Percentiles rank a stretch among this genome's conserved stretches.
phyloP scores from a whole-genome alignment of 2,888 invertebrate species.

The Campopleginae sp. region DNA sequence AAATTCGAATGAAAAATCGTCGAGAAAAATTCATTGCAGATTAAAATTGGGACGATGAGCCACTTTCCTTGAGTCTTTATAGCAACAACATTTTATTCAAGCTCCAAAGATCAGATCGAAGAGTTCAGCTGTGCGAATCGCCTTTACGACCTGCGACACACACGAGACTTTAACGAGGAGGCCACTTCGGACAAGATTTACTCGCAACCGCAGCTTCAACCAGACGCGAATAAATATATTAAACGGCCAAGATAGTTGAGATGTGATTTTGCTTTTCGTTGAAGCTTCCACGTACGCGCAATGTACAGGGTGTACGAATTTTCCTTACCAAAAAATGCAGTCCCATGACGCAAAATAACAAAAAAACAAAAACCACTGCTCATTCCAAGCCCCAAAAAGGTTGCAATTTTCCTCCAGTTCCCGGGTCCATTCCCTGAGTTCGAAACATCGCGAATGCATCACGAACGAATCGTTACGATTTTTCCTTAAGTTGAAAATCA shows the following conservation, averaged over 20 bases:
- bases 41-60: neutral
- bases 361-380: neutral
- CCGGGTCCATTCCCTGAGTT: too few relatives aligned
- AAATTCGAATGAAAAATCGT: neutral
- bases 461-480: too few relatives aligned
- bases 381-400: neutral
- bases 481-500: too few relatives aligned
- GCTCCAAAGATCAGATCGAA: slow-evolving; percentile 30
- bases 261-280: slow-evolving; percentile 13
- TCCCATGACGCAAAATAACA: neutral
- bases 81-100: slow-evolving; percentile 4
- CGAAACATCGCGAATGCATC: too few relatives aligned
- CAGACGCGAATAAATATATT: slow-evolving; percentile 42
- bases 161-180: slow-evolving; percentile 29
- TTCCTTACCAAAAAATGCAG: neutral
- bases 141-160: slow-evolving; percentile 48
- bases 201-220: neutral
- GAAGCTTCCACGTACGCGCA: neutral
- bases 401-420: neutral
- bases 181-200: slow-evolving; percentile 33
- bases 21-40: neutral
- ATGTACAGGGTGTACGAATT: slow-evolving; percentile 4
- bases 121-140: slow-evolving; percentile 13
- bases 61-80: slow-evolving; percentile 9
- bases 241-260: slow-evolving; percentile 32